A percentile compares a stretch with the other conserved stretches of the same genome.
Evolutionary conservation across 2,113 vertebrate species (phyloP).

Genomic region (Prionailurus viverrinus): DNA sequence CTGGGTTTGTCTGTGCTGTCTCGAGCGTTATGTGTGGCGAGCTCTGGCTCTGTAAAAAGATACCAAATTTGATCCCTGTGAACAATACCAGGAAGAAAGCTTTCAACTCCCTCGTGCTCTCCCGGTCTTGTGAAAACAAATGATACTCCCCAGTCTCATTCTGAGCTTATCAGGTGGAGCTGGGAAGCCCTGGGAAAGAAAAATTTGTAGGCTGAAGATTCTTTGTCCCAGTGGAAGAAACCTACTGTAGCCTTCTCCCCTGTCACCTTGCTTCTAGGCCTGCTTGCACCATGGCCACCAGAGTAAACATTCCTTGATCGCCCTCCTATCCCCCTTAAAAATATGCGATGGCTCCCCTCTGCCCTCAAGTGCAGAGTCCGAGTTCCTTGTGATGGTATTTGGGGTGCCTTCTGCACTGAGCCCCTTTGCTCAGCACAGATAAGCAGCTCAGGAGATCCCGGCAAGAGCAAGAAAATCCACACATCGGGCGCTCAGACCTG

Average conservation of each 20-base stretch:
- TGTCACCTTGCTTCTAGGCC: background rate
- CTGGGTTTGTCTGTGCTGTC: background rate
- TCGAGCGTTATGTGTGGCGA: slow-evolving; percentile 23
- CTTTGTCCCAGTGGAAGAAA: slow-evolving; percentile 23
- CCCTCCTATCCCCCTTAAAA: background rate
- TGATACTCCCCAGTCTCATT: slow-evolving; percentile 49
- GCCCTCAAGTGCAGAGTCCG: background rate
- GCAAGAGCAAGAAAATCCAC: background rate
- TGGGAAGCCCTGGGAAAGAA: slow-evolving; percentile 65
- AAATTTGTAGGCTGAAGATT: background rate
- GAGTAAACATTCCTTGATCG: background rate
- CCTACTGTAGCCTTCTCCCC: background rate
- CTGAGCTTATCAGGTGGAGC: slow-evolving; percentile 69
- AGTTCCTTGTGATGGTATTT: background rate
- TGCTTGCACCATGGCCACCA: background rate
- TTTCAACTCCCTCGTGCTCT: slow-evolving; percentile 42
- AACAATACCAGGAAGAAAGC: slow-evolving; percentile 80
- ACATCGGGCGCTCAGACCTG: background rate
- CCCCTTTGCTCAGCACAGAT: background rate
- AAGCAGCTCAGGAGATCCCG: background rate
- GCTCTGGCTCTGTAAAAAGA: slow-evolving; percentile 38
- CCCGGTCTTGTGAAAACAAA: slow-evolving; percentile 71
- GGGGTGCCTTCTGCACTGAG: background rate
- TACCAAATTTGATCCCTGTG: background rate
- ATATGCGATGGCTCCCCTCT: background rate